Conservation (phyloP, 2,797 vertebrate genomes). For the Smutsia gigantea region DNA sequence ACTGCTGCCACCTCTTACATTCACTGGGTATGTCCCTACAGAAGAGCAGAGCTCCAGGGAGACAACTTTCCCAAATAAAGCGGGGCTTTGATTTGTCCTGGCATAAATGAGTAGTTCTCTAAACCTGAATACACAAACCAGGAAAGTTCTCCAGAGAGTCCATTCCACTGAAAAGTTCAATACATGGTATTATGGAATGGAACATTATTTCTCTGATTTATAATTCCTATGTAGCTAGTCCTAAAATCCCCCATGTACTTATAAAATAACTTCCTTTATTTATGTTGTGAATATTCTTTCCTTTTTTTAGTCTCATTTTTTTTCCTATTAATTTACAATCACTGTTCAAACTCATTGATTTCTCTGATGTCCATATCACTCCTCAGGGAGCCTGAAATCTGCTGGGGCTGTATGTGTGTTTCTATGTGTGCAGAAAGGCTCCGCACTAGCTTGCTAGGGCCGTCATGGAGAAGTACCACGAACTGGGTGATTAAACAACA, state of each 20-base stretch:
- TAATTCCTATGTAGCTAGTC: background rate
- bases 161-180: background rate
- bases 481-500: background rate
- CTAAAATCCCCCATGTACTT: background rate
- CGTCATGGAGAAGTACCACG: background rate
- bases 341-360: constrained; percentile 16
- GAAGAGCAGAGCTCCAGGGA: background rate
- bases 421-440: background rate
- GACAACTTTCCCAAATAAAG: background rate
- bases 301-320: background rate
- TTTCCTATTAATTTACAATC: background rate
- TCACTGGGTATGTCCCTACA: background rate
- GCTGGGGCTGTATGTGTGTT: background rate
- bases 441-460: background rate
- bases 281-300: background rate
- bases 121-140: background rate
- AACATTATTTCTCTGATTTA: background rate
- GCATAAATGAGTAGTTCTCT: background rate
- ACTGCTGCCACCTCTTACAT: background rate
- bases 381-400: background rate
- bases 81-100: background rate
- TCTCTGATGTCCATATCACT: background rate
- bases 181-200: background rate
- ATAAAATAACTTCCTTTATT: background rate
- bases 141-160: background rate